A percentile compares a stretch with the other conserved stretches of the same genome.
These are phyloP conservation scores for Drosophila persimilis DNA, from an alignment of 1,140 invertebrate genomes.

Conservation along the genomic window DNA sequence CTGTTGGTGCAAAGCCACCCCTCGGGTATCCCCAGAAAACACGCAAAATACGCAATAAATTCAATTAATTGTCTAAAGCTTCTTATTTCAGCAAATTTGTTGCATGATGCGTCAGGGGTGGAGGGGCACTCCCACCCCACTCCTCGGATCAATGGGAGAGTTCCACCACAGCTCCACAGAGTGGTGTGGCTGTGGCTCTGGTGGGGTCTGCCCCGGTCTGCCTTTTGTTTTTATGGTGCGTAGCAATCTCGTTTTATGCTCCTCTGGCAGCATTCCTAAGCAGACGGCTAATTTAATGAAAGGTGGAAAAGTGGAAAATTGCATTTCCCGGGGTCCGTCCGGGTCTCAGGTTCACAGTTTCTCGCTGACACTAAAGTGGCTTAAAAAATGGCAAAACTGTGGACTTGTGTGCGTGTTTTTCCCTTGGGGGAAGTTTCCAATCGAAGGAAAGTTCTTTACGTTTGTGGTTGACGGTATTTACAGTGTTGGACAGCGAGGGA, in stretches of 20 bases:
- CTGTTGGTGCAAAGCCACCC: background rate
- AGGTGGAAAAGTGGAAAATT: conserved; percentile 5
- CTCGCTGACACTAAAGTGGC: no score
- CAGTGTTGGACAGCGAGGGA: no score
- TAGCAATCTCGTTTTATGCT: conserved; percentile 47
- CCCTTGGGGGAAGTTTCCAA: no score
- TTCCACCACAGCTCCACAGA: no score
- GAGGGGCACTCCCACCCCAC: no score
- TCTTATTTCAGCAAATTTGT: conserved; percentile 60
- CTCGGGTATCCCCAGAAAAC: conserved; percentile 23
- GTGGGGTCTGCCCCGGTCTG: conserved; percentile 12
- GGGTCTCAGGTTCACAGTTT: no score
- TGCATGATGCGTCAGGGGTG: conserved; percentile 8
- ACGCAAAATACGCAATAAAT: conserved; percentile 56
- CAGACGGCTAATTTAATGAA: conserved; percentile 41
- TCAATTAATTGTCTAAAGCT: conserved; percentile 63
- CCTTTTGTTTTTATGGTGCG: conserved; percentile 32
- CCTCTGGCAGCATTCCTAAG: conserved; percentile 5
- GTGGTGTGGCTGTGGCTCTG: background rate
- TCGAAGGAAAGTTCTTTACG: no score
- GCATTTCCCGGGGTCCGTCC: background rate
- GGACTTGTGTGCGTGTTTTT: no score
- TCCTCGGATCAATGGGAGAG: no score
- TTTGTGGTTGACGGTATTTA: no score
- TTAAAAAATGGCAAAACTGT: no score